Evolutionary conservation across 2,797 vertebrate species (phyloP).

Genomic region (Steatocranus sp.): DNA sequence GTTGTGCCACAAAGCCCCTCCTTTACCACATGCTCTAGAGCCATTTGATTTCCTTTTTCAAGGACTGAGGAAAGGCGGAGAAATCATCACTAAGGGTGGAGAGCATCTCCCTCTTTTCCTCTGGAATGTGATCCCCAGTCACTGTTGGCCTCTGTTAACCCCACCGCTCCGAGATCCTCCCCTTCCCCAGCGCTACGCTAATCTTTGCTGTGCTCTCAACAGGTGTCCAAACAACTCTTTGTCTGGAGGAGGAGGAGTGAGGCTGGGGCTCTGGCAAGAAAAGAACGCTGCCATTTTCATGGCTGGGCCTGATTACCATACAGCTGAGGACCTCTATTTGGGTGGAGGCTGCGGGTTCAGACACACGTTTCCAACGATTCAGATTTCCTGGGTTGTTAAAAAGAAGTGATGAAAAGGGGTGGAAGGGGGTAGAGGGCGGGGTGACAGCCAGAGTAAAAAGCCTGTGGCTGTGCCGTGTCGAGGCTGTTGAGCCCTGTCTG

Average conservation of each 20-base stretch:
- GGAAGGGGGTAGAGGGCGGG: conserved; percentile 30
- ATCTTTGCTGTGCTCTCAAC: conserved; percentile 83
- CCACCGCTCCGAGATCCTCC: conserved; percentile 54
- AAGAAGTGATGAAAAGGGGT: conserved; percentile 54
- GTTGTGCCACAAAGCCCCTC: conserved; percentile 27
- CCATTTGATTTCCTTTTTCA: conserved; percentile 49
- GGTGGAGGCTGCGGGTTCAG: conserved; percentile 61
- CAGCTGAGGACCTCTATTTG: conserved; percentile 83
- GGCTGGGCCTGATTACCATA: conserved; percentile 86
- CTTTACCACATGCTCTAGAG: conserved; percentile 47
- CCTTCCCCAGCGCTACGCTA: conserved; percentile 67
- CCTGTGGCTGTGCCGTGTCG: conserved; percentile 53
- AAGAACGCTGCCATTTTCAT: conserved; percentile 82
- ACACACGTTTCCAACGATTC: conserved; percentile 70
- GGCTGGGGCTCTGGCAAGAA: conserved; percentile 57
- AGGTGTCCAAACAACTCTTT: conserved; percentile 92
- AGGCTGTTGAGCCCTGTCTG: conserved; percentile 48
- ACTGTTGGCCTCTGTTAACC: conserved; percentile 82
- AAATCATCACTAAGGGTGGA: conserved; percentile 11
- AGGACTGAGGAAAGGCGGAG: conserved; percentile 32
- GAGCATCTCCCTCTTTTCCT: conserved; percentile 63
- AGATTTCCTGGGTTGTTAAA: conserved; percentile 76
- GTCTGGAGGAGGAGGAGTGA: conserved; percentile 74
- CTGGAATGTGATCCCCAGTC: conserved; percentile 81
- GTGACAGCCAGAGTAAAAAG: conserved; percentile 71